phyloP scores from a whole-genome alignment of 37 sponge, comb jelly and placozoan genomes.

The Beroe ovata region DNA sequence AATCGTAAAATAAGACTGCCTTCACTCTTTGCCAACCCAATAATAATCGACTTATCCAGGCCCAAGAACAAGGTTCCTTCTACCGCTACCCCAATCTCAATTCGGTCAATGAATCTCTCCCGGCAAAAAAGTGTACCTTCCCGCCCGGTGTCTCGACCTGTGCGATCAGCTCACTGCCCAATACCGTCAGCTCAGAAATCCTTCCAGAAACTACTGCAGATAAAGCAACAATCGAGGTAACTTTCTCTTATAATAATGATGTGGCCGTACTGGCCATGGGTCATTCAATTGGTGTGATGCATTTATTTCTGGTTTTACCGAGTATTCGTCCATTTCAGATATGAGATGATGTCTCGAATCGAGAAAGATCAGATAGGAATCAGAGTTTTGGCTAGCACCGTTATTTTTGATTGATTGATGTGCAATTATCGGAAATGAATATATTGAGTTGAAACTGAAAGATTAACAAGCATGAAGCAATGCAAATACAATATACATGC shows the following conservation, averaged over 20 bases:
- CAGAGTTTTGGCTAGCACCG: conserved; percentile 16
- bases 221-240: conserved; percentile 29
- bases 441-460: no score
- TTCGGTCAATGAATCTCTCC: neutral
- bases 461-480: no score
- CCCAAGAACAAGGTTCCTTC: neutral
- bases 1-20: no score
- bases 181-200: conserved; percentile 40
- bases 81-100: neutral
- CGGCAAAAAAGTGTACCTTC: neutral
- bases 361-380: conserved; percentile 64
- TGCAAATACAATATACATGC: no score
- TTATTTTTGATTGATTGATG: neutral
- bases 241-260: no score
- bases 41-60: neutral
- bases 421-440: no score
- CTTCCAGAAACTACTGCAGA: conserved; percentile 32
- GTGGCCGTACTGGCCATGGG: no score
- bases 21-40: neutral
- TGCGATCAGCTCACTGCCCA: neutral
- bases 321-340: neutral
- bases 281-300: no score
- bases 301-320: no score
- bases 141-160: neutral
- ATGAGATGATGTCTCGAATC: conserved; percentile 22